These are phyloP conservation scores for Tribolium castaneum DNA, from an alignment of 1,140 invertebrate species.

Conservation along the genomic window DNA sequence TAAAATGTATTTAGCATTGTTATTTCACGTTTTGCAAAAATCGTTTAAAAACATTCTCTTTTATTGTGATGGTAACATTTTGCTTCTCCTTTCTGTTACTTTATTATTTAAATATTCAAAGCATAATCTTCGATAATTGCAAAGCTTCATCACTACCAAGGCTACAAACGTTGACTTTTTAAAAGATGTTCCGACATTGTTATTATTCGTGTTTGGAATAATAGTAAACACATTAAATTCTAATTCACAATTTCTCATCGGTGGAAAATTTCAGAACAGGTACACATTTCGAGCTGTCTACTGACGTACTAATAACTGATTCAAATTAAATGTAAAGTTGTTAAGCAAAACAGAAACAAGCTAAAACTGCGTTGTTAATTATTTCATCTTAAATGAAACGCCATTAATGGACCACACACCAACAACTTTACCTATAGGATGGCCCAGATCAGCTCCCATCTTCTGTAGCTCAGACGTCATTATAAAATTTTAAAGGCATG, in stretches of 20 bases:
- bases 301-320: no score
- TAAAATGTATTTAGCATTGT: neutral
- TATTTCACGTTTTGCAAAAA: neutral
- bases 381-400: no score
- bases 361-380: no score
- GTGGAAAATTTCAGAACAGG: neutral
- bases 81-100: neutral
- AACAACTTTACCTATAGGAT: no score
- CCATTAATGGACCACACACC: no score
- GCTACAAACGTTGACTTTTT: neutral
- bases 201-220: conserved; percentile 6
- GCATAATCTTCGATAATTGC: conserved; percentile 9
- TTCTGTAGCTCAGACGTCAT: no score
- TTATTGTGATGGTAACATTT: neutral
- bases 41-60: neutral
- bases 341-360: no score
- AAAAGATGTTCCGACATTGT: conserved; percentile 12
- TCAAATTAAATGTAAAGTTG: no score
- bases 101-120: conserved; percentile 4
- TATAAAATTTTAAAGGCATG: no score
- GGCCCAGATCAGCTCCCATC: no score
- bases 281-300: neutral
- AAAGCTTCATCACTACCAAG: neutral
- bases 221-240: neutral
- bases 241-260: neutral